A percentile compares a stretch with the other conserved stretches of the same genome.
These are phyloP conservation scores for Dicycla oo DNA, from an alignment of 2,888 invertebrate species.

Conservation along the genomic window DNA sequence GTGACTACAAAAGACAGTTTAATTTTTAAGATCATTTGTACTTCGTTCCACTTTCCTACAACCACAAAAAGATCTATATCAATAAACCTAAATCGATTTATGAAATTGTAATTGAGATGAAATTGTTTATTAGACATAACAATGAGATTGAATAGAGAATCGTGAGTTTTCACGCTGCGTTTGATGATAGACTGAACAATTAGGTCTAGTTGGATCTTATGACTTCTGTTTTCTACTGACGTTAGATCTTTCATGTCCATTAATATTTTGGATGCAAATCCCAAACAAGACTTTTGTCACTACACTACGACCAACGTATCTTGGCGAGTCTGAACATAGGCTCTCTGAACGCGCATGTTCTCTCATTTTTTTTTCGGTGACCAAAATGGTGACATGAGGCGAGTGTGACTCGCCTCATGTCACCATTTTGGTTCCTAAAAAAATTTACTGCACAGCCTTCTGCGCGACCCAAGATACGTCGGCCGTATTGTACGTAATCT, in stretches of 20 bases:
- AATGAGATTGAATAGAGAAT: slow-evolving; percentile 13
- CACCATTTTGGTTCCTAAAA: too few relatives aligned
- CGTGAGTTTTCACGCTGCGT: not conserved
- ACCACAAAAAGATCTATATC: slow-evolving; percentile 57
- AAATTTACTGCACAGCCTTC: too few relatives aligned
- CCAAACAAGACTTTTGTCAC: not conserved
- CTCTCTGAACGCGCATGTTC: too few relatives aligned
- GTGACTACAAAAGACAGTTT: slow-evolving; percentile 52
- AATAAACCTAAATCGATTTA: slow-evolving; percentile 47
- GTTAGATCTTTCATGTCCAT: not conserved
- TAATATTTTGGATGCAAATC: not conserved
- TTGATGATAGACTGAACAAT: slow-evolving; percentile 1
- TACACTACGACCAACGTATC: too few relatives aligned
- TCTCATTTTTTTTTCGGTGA: too few relatives aligned
- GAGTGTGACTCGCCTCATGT: too few relatives aligned
- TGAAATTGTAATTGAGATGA: slow-evolving; percentile 38
- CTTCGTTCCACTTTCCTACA: slow-evolving; percentile 58
- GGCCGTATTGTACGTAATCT: not conserved
- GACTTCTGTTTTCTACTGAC: not conserved
- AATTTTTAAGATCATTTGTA: slow-evolving; percentile 54
- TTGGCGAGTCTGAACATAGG: too few relatives aligned
- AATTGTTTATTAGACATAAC: slow-evolving; percentile 22
- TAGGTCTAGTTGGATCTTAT: not conserved
- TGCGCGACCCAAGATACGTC: too few relatives aligned
- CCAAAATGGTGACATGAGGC: too few relatives aligned